A percentile compares a stretch with the other conserved stretches of the same genome.
Evolutionary conservation across 2,888 invertebrate genomes (phyloP).

Genomic region (Microdon myrmicae): DNA sequence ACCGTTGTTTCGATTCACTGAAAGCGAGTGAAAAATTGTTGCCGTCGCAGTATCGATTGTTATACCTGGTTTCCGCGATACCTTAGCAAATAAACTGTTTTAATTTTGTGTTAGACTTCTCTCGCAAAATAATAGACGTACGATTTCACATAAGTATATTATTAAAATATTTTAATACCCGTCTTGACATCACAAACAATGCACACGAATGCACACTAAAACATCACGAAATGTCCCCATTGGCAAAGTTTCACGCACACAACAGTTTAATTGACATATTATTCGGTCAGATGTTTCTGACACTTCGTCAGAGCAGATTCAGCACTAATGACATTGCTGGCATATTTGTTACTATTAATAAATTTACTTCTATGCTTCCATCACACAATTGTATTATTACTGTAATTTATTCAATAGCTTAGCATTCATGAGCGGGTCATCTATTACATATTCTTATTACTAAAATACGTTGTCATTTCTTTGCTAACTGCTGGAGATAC

Average conservation of each 20-base stretch:
- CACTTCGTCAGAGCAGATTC: constrained; percentile 4
- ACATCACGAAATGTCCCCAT: constrained; percentile 30
- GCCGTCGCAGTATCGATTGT: too few relatives aligned
- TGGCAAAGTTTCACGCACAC: constrained; percentile 30
- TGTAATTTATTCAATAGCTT: too few relatives aligned
- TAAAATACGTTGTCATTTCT: too few relatives aligned
- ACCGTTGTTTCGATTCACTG: neutral
- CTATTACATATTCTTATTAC: too few relatives aligned
- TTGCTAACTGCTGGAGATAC: too few relatives aligned
- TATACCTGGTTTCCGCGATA: neutral
- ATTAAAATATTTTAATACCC: constrained; percentile 43
- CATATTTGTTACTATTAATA: too few relatives aligned
- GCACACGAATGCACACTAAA: constrained; percentile 49
- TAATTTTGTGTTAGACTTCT: constrained; percentile 21
- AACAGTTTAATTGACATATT: constrained; percentile 21
- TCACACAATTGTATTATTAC: too few relatives aligned
- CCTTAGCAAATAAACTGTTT: constrained; percentile 14
- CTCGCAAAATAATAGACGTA: constrained; percentile 22
- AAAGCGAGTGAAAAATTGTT: constrained; percentile 27
- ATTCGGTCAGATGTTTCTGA: constrained; percentile 36
- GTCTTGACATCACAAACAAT: constrained; percentile 50
- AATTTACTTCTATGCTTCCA: too few relatives aligned
- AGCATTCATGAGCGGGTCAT: too few relatives aligned
- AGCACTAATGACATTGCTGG: too few relatives aligned
- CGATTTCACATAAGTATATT: constrained; percentile 44